Evolutionary conservation across 1,140 invertebrate genomes (phyloP).

Genomic region (Procambarus clarkii): DNA sequence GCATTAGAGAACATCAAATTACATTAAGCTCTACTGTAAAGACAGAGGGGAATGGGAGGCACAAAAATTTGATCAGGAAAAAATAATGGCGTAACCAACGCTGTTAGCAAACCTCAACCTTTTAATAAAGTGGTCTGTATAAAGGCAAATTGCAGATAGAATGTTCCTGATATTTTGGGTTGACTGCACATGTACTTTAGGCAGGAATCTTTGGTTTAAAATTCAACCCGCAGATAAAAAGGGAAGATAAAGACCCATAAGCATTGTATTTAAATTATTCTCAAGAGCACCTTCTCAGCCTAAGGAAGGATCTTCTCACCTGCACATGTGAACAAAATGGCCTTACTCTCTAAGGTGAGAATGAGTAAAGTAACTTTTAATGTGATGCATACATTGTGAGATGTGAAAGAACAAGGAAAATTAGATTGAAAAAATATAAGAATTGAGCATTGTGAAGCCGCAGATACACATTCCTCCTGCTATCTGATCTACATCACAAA

Average conservation of each 20-base stretch:
- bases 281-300: not conserved
- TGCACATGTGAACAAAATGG: not conserved
- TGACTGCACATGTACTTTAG: not conserved
- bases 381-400: not conserved
- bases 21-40: too few species aligned
- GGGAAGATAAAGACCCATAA: not conserved
- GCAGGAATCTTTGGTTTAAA: not conserved
- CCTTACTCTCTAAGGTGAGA: not conserved
- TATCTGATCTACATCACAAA: not conserved
- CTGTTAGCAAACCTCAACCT: too few species aligned
- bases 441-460: slow-evolving; percentile 9
- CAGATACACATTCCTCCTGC: not conserved
- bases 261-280: not conserved
- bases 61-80: too few species aligned
- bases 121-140: too few species aligned
- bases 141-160: too few species aligned
- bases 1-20: too few species aligned
- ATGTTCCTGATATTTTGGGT: too few species aligned
- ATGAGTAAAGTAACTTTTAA: not conserved
- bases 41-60: too few species aligned
- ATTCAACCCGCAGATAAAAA: not conserved
- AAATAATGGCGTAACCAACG: too few species aligned
- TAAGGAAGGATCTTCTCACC: not conserved
- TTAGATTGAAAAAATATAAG: not conserved
- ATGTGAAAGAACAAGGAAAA: not conserved